Base-by-base conservation (phyloP, 2,888 invertebrate genomes). In the Sesia apiformis region DNA sequence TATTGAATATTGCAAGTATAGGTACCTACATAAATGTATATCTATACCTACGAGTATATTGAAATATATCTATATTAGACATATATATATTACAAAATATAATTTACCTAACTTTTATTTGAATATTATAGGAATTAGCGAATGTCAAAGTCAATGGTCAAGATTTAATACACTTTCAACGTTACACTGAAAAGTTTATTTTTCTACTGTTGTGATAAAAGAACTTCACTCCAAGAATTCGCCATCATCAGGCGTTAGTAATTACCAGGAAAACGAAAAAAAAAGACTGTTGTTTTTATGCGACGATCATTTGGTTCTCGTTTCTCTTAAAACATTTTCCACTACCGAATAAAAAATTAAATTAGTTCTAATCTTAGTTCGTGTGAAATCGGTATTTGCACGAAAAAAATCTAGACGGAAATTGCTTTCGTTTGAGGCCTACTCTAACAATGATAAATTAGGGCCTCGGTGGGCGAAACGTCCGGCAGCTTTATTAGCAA, bases 361-460 rank as follows among this genome's bases (percentile, higher is more conserved):
- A 78, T 74, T 69, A 72, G 69, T 66, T 71, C 68, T 72, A 74
- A 78, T 76, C 69, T 60, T 62, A 68, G 60, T 65, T 61, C 64
- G 64, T 64, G 62, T 57, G 64, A 66, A 67, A 64, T 46, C 46
- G 7, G 8, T 46, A 72, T 67, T 65, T 66, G 67, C 69, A 64
- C 66, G 64, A 70, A 69, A 72, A 69, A 74, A 79, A 76, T 70
- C 74, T 73, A 74, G 72, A 71, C 69, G 76, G 72, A 80, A 82
- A 86, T 84, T 80, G 78, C 83, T 80, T 81, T 79, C 78, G 74
- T 78, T 82, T 78, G 74, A 79, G 74, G 73, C 74, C 67, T 71
- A 67, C 70, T 75, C 71, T 78, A 81, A 81, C 80, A 83, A 81
- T 83, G 83, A 84, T 81, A 85, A 88, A 85, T 84, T 83, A 82